These are phyloP conservation scores for Drosophila ochracea DNA, from an alignment of 2,888 invertebrate species.

Conservation along the genomic window DNA sequence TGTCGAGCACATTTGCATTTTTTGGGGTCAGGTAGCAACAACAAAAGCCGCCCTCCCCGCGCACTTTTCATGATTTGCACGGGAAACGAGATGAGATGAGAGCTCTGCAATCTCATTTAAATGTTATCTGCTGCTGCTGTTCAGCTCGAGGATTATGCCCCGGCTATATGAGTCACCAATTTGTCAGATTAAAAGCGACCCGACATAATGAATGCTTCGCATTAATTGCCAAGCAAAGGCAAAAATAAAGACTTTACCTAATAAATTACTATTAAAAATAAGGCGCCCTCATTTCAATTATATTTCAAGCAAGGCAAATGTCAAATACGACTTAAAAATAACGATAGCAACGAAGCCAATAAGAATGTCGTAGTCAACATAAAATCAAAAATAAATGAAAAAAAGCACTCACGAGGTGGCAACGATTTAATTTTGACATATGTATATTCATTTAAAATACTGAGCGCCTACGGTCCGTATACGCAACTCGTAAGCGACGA, in stretches of 20 bases:
- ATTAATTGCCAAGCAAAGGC: slow-evolving; percentile 58
- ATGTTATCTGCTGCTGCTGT: slow-evolving; percentile 33
- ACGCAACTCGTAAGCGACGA: slow-evolving; percentile 15
- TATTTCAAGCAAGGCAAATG: slow-evolving; percentile 11
- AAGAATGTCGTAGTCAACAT: background rate
- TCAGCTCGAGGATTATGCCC: slow-evolving; percentile 31
- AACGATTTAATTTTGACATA: slow-evolving; percentile 32
- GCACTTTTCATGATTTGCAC: slow-evolving; percentile 1
- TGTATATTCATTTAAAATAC: slow-evolving; percentile 28
- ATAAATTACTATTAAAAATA: slow-evolving; percentile 59
- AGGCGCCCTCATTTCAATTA: slow-evolving; percentile 30
- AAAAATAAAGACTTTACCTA: slow-evolving; percentile 45
- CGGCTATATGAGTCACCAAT: slow-evolving; percentile 47
- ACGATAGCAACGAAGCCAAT: slow-evolving; percentile 31
- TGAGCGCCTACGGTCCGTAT: slow-evolving; percentile 27
- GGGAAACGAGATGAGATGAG: slow-evolving; percentile 4
- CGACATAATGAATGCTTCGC: slow-evolving; percentile 50
- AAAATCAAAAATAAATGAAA: background rate
- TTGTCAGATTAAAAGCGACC: slow-evolving; percentile 66
- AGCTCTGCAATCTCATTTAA: slow-evolving; percentile 51
- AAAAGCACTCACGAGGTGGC: background rate
- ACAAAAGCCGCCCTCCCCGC: slow-evolving; percentile 29
- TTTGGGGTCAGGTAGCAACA: slow-evolving; percentile 54
- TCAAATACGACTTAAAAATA: slow-evolving; percentile 36
- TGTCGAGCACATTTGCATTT: slow-evolving; percentile 59